phyloP scores from a whole-genome alignment of 1,140 invertebrate genomes.

The Samia ricini region DNA sequence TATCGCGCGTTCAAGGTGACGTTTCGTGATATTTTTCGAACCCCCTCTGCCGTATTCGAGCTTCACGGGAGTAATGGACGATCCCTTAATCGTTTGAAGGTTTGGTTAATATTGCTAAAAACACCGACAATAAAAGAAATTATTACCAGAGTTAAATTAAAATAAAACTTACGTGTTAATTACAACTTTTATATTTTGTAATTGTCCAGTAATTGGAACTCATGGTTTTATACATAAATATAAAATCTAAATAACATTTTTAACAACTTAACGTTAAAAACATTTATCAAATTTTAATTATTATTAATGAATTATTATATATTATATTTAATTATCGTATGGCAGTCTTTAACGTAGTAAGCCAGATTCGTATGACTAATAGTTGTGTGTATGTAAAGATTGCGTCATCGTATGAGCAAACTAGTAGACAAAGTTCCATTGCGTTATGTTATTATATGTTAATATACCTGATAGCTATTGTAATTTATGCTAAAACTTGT shows the following conservation, averaged over 20 bases:
- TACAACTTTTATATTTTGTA: neutral
- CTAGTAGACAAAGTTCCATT: constrained; percentile 35
- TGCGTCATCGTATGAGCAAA: constrained; percentile 27
- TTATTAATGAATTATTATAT: neutral
- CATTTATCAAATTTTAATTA: neutral
- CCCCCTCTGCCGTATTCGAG: too few relatives aligned
- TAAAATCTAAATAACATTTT: neutral
- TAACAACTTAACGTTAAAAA: neutral
- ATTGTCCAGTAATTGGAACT: neutral
- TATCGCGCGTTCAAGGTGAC: too few relatives aligned
- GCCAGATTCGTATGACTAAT: constrained; percentile 18
- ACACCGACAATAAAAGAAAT: too few relatives aligned
- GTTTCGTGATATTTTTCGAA: too few relatives aligned
- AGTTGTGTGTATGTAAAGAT: constrained; percentile 22
- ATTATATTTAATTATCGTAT: neutral
- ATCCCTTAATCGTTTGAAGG: too few relatives aligned
- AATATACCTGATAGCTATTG: constrained; percentile 2
- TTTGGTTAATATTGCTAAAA: too few relatives aligned
- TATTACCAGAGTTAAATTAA: too few relatives aligned
- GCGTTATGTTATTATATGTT: constrained; percentile 18
- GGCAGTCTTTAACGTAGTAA: neutral
- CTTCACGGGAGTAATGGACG: too few relatives aligned
- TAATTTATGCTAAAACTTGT: neutral
- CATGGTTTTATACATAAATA: neutral
- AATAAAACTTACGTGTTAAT: too few relatives aligned